Conservation (phyloP, 2,797 vertebrate species). For the Danio kyathit region DNA sequence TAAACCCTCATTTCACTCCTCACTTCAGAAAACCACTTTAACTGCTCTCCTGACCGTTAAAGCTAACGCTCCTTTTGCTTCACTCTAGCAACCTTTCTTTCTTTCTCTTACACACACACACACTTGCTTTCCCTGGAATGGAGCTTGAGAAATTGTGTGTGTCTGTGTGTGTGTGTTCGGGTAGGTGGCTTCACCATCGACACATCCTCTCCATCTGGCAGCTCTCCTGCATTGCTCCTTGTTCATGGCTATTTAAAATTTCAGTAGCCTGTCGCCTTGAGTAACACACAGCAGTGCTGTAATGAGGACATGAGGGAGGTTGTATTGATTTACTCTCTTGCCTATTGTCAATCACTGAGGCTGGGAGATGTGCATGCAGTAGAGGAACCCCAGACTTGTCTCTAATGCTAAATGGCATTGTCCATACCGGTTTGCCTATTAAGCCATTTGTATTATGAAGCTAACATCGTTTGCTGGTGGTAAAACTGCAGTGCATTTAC, state of each 20-base stretch:
- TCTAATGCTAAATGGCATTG: conserved; percentile 44
- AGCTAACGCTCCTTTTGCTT: background rate
- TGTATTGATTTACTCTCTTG: conserved; percentile 62
- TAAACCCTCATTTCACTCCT: conserved; percentile 25
- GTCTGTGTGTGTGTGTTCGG: conserved; percentile 12
- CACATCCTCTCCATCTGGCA: conserved; percentile 47
- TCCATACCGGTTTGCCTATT: conserved; percentile 54
- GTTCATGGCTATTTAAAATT: conserved; percentile 64
- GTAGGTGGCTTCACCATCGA: conserved; percentile 40
- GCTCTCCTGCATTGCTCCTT: conserved; percentile 46
- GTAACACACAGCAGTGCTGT: conserved; percentile 55
- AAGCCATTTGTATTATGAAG: conserved; percentile 51
- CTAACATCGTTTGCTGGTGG: conserved; percentile 44
- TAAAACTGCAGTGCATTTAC: background rate
- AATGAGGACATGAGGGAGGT: conserved; percentile 63
- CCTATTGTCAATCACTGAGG: conserved; percentile 59
- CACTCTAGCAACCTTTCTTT: conserved; percentile 12
- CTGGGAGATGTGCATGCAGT: conserved; percentile 32
- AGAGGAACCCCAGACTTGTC: conserved; percentile 8
- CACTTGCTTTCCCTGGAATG: background rate
- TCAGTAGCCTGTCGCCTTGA: conserved; percentile 59
- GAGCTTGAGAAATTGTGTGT: conserved; percentile 29
- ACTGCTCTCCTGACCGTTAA: conserved; percentile 11
- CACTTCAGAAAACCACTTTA: conserved; percentile 17
- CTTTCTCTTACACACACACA: background rate